Evolutionary conservation across 2,888 invertebrate species (phyloP).

Genomic region (Archaeoteleia sp.): DNA sequence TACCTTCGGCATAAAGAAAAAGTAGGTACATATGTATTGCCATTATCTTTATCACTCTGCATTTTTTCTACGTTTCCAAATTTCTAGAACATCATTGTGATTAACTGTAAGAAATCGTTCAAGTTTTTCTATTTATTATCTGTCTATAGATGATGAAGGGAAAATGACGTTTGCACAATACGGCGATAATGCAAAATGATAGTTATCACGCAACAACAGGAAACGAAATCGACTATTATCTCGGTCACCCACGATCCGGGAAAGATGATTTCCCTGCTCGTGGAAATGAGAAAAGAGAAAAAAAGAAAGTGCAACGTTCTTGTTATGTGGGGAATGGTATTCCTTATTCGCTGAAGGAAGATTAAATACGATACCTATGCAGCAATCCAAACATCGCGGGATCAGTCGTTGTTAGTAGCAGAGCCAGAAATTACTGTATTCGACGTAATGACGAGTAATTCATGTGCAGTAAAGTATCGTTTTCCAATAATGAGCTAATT

Average conservation of each 20-base stretch:
- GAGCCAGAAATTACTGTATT: conserved; percentile 18
- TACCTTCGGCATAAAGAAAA: no score
- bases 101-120: no score
- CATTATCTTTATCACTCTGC: no score
- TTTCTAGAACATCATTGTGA: no score
- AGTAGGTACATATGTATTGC: no score
- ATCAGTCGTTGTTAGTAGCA: conserved; percentile 15
- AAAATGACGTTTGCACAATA: conserved; percentile 43
- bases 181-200: conserved; percentile 40
- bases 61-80: no score
- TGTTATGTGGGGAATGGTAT: conserved; percentile 35
- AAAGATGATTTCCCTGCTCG: conserved; percentile 42
- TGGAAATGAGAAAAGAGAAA: conserved; percentile 30
- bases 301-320: conserved; percentile 44
- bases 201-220: conserved; percentile 49
- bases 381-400: conserved; percentile 26
- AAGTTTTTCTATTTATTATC: no score
- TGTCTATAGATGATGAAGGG: no score
- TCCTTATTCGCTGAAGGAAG: not conserved
- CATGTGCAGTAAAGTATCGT: conserved; percentile 24
- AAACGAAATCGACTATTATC: conserved; percentile 50
- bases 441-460: conserved; percentile 30
- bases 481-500: conserved; percentile 24
- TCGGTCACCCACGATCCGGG: conserved; percentile 52
- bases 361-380: not conserved